Conservation (phyloP, 2,888 invertebrate genomes). For the Lissonota sp. region DNA sequence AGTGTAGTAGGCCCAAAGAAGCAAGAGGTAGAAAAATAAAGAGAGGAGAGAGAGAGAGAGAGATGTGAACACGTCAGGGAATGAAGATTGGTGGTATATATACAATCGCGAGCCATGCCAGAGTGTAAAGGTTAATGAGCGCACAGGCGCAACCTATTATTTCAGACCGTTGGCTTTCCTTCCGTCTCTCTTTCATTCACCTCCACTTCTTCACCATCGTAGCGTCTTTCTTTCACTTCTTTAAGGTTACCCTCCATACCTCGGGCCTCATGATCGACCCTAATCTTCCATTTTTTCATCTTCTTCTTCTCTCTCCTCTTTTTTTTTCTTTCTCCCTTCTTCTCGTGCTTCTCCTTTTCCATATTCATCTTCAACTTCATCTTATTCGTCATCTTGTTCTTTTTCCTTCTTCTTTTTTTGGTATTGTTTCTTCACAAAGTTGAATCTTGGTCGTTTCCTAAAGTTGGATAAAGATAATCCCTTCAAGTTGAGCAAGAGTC, state of each 20-base stretch:
- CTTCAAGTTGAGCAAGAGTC: conserved; percentile 22
- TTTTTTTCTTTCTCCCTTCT: conserved; percentile 51
- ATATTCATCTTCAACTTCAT: conserved; percentile 6
- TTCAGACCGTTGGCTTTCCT: conserved; percentile 78
- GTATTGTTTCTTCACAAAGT: conserved; percentile 21
- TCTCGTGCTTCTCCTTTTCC: conserved; percentile 58
- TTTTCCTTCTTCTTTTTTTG: not conserved
- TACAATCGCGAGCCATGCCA: conserved; percentile 76
- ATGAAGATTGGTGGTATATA: conserved; percentile 80
- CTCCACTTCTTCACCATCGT: conserved; percentile 32
- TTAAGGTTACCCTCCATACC: conserved; percentile 60
- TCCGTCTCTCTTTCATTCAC: conserved; percentile 54
- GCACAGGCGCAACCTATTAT: conserved; percentile 83
- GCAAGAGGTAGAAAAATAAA: conserved; percentile 14
- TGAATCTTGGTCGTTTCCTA: not conserved
- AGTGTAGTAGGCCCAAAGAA: not conserved
- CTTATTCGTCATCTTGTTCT: conserved; percentile 38
- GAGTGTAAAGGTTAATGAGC: conserved; percentile 84
- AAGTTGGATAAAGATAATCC: conserved; percentile 37
- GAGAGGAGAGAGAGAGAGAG: conserved; percentile 64
- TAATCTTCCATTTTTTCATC: conserved; percentile 55
- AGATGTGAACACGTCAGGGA: conserved; percentile 72
- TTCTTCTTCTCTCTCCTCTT: conserved; percentile 64
- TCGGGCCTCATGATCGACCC: conserved; percentile 61
- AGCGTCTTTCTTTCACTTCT: conserved; percentile 43